phyloP scores from a whole-genome alignment of 2,113 vertebrate genomes.

The Enhydra lutris region DNA sequence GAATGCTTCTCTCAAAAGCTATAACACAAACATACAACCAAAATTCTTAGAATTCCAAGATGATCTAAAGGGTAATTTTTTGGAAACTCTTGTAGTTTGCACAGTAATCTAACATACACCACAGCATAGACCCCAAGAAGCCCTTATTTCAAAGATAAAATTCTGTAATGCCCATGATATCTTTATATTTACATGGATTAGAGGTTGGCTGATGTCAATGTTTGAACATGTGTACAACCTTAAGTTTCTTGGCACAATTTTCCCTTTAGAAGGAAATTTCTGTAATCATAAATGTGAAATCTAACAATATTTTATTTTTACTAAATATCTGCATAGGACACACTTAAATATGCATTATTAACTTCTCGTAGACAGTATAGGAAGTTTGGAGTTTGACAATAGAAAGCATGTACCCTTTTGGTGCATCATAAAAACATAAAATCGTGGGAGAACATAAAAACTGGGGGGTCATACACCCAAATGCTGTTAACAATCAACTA shows the following conservation, averaged over 20 bases:
- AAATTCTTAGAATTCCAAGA: neutral
- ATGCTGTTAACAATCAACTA: neutral
- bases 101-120: neutral
- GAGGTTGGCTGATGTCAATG: neutral
- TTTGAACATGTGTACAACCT: neutral
- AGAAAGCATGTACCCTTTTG: neutral
- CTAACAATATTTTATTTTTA: neutral
- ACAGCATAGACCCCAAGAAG: neutral
- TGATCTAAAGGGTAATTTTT: neutral
- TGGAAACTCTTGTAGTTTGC: neutral
- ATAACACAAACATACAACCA: neutral
- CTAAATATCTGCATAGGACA: neutral
- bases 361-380: neutral
- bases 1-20: neutral
- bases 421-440: neutral
- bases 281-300: neutral
- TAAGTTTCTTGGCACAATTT: neutral
- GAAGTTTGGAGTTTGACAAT: neutral
- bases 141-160: neutral
- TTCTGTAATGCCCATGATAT: too few species aligned
- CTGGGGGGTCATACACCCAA: neutral
- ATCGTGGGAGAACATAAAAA: neutral
- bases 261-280: neutral
- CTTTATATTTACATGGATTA: neutral
- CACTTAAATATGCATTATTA: neutral